Percentiles rank a stretch among this genome's conserved stretches.
Conservation (phyloP, 2,797 vertebrate genomes). For the Zonotrichia albicollis region DNA sequence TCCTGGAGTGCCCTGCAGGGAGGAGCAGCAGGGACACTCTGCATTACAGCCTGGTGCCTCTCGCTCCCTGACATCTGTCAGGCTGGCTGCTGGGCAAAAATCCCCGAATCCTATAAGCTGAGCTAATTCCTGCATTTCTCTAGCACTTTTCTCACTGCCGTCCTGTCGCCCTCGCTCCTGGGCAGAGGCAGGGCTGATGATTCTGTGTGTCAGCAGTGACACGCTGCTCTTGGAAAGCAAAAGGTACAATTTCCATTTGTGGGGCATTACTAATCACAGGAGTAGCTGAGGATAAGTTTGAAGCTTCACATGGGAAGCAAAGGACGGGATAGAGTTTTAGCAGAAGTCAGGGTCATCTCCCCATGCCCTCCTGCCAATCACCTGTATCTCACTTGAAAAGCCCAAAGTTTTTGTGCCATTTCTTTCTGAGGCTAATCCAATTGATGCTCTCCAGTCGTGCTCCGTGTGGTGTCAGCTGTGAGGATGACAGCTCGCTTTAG, state of each 20-base stretch:
- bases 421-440: background rate
- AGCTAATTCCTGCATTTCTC: slow-evolving; percentile 2
- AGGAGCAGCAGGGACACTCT: background rate
- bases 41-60: rapidly evolving
- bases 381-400: background rate
- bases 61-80: background rate
- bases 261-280: slow-evolving; percentile 3
- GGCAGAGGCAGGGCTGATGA: background rate
- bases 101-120: background rate
- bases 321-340: background rate
- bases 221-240: slow-evolving; percentile 36
- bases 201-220: background rate
- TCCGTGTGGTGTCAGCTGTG: background rate
- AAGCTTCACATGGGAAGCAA: background rate
- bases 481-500: slow-evolving; percentile 29
- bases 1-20: background rate
- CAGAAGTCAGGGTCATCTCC: background rate
- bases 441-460: background rate
- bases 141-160: slow-evolving; percentile 44
- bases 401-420: background rate
- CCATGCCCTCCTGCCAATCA: background rate
- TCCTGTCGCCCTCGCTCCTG: background rate
- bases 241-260: slow-evolving; percentile 42
- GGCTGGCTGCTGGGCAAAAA: background rate
- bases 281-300: slow-evolving; percentile 27